Base-by-base conservation (phyloP, 1,140 invertebrate genomes). In the Parasteatoda tepidariorum region DNA sequence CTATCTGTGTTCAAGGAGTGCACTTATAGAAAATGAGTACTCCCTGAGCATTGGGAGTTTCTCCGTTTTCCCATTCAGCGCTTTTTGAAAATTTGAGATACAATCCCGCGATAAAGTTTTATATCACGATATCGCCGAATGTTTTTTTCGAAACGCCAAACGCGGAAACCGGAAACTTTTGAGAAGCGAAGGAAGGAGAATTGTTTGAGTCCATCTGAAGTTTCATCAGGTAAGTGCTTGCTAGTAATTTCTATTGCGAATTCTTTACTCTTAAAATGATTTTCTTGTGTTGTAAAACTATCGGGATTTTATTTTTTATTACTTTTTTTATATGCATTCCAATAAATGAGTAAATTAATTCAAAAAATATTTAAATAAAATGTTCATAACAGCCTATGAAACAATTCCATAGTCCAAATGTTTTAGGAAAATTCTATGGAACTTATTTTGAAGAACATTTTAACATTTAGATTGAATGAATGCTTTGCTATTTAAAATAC, bases 11-110 rank as follows among this genome's bases (percentile, higher is more conserved):
- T 78, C 61, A 30, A 78, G 61, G 54, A 78, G 74, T 78, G 61
- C 74, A 78, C 74, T 78, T 78, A 78, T 55, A 66, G 34, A 78
- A 78, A 78, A 78, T 78, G 74, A 78, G 74, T 54, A 64, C 38
- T 64, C 59, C 61, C 28, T 22, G 15, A 28, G 62, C 26, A 33
- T 28, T 38, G 22, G 31, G 57, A 48, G 38, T 48, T 48, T 13
- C 61, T 66, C 31, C 57, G 31, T 48, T 74, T 59, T 62, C 22
- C 38, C 61, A 66, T 78, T 54, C 18, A 7, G 24, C 26, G 15
- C 30, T 61, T 62, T 38, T 62, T 15, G 59, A 75, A 62, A 66
- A 41, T 54, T 64, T 57, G 18, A 66, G 74, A 62, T 78, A 78
- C 61, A 48, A 78, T 48, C 22, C 33, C n/a, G n/a, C 15, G 61